Evolutionary conservation across 2,797 vertebrate genomes (phyloP), one percentile per base, ranked within the genome.

Genomic region (Anabas testudineus): DNA sequence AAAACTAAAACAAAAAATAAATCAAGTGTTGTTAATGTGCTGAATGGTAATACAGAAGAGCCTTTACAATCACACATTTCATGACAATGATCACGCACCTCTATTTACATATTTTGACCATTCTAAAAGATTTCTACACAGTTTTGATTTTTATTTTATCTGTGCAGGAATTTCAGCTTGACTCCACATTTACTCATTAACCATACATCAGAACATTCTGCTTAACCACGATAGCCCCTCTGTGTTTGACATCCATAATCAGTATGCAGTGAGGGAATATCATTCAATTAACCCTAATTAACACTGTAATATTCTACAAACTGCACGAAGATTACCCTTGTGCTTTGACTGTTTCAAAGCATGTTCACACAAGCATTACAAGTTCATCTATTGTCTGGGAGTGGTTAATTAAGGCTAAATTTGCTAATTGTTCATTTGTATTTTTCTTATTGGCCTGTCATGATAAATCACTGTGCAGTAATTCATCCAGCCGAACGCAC

Each of bases 341-440:
- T 79, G 82, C 83, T 81, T 79, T 79, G 72, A 86, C 75, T 81
- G 71, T 79, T 87, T 73, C 24, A 18, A 78, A 81, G 71, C 82
- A 72, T 91, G 91, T 90, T 89, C 88, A 71, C 74, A 80, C 76
- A 19, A 62, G 43, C 68, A 81, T 52, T 83, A 91, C 85, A 85
- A 82, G 85, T 87, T 86, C 85, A 83, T 91, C 82, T 80, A 82
- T 88, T 91, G 82, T 88, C 87, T 90, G 39, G 10, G 63, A 83
- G 75, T 19, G 19, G 69, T 89, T 92, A 91, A 93, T 93, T 93
- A 92, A 87, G 57, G 76, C 69, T 84, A 89, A 83, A 85, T 91
- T 87, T 88, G 86, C 81, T 92, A 93, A 93, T 93, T 93, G 90
- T 91, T 93, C 90, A 92, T 91, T 91, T 92, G 87, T 91, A 92